These are phyloP conservation scores for Atrina japonica DNA, from an alignment of 2,888 invertebrate species.

Conservation along the genomic window DNA sequence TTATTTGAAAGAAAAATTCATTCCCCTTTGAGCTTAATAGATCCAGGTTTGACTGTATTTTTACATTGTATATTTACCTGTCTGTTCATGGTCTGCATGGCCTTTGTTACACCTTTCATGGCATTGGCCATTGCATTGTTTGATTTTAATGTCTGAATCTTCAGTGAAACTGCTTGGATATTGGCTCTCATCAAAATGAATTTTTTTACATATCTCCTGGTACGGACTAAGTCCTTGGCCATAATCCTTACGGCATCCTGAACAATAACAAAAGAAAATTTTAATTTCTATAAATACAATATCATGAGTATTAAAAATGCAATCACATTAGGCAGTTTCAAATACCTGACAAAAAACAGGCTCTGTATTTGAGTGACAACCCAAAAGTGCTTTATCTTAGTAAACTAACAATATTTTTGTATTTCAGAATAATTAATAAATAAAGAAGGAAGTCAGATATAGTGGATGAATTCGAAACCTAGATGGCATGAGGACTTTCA, in stretches of 20 bases:
- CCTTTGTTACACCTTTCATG: slow-evolving; percentile 98
- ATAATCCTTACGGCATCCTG: slow-evolving; percentile 99
- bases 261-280: slow-evolving; percentile 62
- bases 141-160: slow-evolving; percentile 98
- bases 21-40: slow-evolving; percentile 81
- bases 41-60: no score
- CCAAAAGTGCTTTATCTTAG: no score
- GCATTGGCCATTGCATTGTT: slow-evolving; percentile 99
- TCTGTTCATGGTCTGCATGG: slow-evolving; percentile 99
- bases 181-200: slow-evolving; percentile 99
- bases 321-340: no score
- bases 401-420: no score
- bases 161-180: slow-evolving; percentile 93
- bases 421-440: no score
- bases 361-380: no score
- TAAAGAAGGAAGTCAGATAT: no score
- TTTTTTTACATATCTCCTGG: slow-evolving; percentile 96
- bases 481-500: no score
- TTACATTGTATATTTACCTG: slow-evolving; percentile 79
- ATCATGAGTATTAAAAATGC: not conserved
- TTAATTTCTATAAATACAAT: not conserved
- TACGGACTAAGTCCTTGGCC: slow-evolving; percentile 99
- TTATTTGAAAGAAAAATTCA: slow-evolving; percentile 79
- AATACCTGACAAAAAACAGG: not conserved
- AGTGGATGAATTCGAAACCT: no score